These are phyloP conservation scores for Potamilus streckersoni DNA, from an alignment of 1,140 invertebrate species.

Conservation along the genomic window DNA sequence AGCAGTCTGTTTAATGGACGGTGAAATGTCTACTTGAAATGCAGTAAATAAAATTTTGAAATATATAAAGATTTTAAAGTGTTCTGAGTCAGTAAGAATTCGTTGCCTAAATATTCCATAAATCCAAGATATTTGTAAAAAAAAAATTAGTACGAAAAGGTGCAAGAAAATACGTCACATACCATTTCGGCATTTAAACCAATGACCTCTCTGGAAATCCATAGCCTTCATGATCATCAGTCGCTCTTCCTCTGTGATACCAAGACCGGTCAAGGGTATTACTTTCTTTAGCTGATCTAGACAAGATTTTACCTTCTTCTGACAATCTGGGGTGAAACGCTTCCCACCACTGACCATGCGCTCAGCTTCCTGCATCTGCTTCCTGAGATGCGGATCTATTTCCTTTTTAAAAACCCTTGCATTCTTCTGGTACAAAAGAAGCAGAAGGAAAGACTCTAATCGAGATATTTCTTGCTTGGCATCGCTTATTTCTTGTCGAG, in stretches of 20 bases:
- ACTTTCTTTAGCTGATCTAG: constrained; percentile 27
- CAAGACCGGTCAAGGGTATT: constrained; percentile 49
- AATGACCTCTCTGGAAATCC: constrained; percentile 74
- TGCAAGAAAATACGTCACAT: background rate
- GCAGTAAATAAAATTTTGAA: too few species aligned
- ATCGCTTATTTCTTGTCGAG: constrained; percentile 21
- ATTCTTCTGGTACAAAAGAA: constrained; percentile 12
- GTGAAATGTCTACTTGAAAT: too few species aligned
- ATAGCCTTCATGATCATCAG: constrained; percentile 75
- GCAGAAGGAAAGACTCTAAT: constrained; percentile 7
- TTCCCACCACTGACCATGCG: background rate
- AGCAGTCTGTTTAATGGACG: too few species aligned
- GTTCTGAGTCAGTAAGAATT: background rate
- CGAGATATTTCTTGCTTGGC: constrained; percentile 16
- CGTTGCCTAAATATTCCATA: background rate
- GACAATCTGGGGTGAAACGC: constrained; percentile 2
- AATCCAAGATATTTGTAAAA: background rate
- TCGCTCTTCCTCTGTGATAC: constrained; percentile 71
- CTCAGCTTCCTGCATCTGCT: constrained; percentile 19
- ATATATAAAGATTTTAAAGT: too few species aligned
- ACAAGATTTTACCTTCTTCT: constrained; percentile 19
- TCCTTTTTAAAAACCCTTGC: constrained; percentile 11
- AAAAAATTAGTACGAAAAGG: background rate
- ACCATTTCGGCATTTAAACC: constrained; percentile 80
- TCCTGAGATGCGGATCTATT: constrained; percentile 7